phyloP scores from a whole-genome alignment of 2,113 vertebrate genomes.

The Rhinichthys klamathensis region DNA sequence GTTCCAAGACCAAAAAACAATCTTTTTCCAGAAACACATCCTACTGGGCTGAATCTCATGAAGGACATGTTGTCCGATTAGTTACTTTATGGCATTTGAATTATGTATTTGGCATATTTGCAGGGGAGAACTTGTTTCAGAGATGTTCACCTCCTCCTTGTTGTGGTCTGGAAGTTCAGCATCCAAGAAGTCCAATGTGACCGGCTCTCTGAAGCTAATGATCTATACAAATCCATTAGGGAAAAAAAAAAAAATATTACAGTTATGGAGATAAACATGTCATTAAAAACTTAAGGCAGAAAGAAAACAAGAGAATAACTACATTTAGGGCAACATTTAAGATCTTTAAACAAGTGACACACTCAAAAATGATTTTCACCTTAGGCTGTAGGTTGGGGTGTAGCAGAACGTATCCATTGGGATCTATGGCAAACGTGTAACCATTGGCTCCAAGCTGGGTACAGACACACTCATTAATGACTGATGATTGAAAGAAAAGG shows the following conservation, averaged over 20 bases:
- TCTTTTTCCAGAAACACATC: background rate
- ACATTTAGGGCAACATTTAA: background rate
- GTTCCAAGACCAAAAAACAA: background rate
- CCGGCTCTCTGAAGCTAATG: conserved; percentile 93
- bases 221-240: conserved; percentile 74
- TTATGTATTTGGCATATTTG: background rate
- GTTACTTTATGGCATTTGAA: conserved; percentile 1
- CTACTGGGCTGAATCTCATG: background rate
- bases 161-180: conserved; percentile 93
- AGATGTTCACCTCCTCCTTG: conserved; percentile 87
- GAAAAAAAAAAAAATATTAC: conserved; percentile 15
- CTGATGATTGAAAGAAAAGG: background rate
- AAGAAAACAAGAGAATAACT: background rate
- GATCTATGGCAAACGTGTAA: conserved; percentile 96
- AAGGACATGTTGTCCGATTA: background rate
- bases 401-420: conserved; percentile 94
- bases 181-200: conserved; percentile 96
- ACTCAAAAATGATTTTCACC: conserved; percentile 72
- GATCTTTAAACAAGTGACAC: background rate
- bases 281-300: background rate
- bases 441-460: conserved; percentile 94
- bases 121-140: background rate
- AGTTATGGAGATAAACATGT: conserved; percentile 43
- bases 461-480: background rate
- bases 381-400: conserved; percentile 97